A percentile compares a stretch with the other conserved stretches of the same genome.
Conservation (phyloP, 2,797 vertebrate species). For the Squalus acanthias region DNA sequence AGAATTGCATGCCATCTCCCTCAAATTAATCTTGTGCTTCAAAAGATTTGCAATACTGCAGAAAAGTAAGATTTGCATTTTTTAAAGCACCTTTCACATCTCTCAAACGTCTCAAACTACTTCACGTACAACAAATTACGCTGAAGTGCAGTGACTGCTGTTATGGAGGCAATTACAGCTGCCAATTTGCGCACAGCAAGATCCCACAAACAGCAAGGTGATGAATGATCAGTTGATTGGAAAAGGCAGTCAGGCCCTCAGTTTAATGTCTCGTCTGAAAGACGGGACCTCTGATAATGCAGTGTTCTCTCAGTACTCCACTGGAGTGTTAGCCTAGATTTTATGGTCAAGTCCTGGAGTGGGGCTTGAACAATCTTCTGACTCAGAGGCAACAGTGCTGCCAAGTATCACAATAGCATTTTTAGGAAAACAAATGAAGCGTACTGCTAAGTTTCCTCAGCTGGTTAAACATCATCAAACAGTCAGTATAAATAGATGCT, state of each 20-base stretch:
- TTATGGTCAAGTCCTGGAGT: neutral
- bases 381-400: no score
- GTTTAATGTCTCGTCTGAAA: neutral
- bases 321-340: neutral
- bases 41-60: neutral
- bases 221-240: neutral
- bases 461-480: neutral
- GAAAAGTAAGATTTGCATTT: neutral
- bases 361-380: no score
- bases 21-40: neutral
- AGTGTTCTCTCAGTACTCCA: neutral
- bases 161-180: neutral
- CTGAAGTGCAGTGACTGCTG: neutral
- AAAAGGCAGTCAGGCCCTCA: neutral
- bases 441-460: neutral
- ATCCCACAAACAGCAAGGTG: neutral
- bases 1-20: neutral
- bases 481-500: neutral
- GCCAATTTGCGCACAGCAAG: neutral
- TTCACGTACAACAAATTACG: neutral
- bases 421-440: neutral
- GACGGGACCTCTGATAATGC: neutral
- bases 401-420: neutral
- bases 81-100: neutral
- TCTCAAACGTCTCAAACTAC: neutral